These are phyloP conservation scores for Carassius carassius DNA, from an alignment of 2,113 vertebrate species.

Conservation along the genomic window DNA sequence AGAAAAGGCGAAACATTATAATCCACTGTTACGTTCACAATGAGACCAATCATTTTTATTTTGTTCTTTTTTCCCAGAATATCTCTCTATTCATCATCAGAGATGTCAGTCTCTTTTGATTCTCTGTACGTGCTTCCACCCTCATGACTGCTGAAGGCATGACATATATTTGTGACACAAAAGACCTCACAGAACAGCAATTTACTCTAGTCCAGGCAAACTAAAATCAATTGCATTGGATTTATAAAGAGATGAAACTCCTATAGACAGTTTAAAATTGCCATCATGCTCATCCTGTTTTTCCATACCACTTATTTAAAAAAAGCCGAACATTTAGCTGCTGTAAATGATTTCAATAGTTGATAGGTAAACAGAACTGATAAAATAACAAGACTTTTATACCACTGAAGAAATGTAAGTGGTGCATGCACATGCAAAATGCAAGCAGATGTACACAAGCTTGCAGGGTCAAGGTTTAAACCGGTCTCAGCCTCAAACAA, in stretches of 20 bases:
- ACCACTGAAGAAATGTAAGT: not conserved
- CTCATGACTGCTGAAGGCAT: constrained; percentile 21
- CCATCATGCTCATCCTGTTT: not conserved
- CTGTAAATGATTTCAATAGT: not conserved
- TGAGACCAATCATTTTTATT: constrained; percentile 2
- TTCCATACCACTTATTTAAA: not conserved
- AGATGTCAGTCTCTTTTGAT: constrained; percentile 31
- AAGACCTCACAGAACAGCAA: constrained; percentile 28
- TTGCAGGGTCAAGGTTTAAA: not conserved
- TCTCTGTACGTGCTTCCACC: not conserved
- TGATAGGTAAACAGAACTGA: not conserved
- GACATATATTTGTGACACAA: constrained; percentile 29
- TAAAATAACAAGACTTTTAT: not conserved
- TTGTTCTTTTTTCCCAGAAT: constrained; percentile 14
- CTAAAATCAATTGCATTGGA: constrained; percentile 15
- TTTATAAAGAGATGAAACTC: constrained; percentile 23
- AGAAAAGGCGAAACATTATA: not conserved
- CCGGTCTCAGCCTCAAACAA: too few relatives aligned
- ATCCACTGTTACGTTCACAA: not conserved
- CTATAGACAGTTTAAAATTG: not conserved
- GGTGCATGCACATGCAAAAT: not conserved
- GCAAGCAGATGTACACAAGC: not conserved
- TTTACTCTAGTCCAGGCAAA: constrained; percentile 21
- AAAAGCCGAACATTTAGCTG: not conserved
- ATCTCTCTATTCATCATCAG: constrained; percentile 22